Base-by-base conservation (phyloP, 1,140 invertebrate species). In the Hyposmocoma kahamanoa region DNA sequence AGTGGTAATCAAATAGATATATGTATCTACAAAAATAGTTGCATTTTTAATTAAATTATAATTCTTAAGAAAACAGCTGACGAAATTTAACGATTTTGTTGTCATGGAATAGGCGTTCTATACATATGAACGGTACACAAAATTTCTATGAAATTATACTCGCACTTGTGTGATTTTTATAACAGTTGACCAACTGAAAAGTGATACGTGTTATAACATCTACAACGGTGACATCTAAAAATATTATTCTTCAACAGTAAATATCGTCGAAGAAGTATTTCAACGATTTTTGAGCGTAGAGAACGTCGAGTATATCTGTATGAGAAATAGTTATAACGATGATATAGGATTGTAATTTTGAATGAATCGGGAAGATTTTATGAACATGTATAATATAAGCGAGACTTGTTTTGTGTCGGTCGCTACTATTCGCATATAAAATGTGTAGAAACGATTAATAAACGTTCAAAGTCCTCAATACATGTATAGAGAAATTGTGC, bases 1-100 rank as follows among this genome's bases (percentile, higher is more conserved):
- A 84, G 75, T 80, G 73, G 72, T 80, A 83, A 69, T 83, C 57
- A 72, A 84, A 80, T 61, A 74, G 75, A 80, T 80, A 83, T 79
- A 80, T 67, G 77, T 79, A 79, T 80, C 82, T 85, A 85, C 79
- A 85, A 85, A 85, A 85, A 85, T 85, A 85, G 82, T 80, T 82
- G 70, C 75, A 80, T 80, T 82, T 66, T 76, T 71, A n/a, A n/a
- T n/a, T n/a, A 76, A 83, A 76, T 59, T 68, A 76, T 72, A 66
- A n/a, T 70, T 47, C 50, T 71, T 62, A 63, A 67, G 66, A 53
- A 72, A 74, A 80, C 49, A 62, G 61, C 61, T 69, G 62, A 67
- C 51, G 39, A 72, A 77, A 64, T 65, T 50, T 67, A 52, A 53
- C n/a, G n/a, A n/a, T n/a, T n/a, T n/a, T n/a, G n/a, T 34, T 55